Conservation (phyloP, 2,113 vertebrate species). For the Promerops cafer region DNA sequence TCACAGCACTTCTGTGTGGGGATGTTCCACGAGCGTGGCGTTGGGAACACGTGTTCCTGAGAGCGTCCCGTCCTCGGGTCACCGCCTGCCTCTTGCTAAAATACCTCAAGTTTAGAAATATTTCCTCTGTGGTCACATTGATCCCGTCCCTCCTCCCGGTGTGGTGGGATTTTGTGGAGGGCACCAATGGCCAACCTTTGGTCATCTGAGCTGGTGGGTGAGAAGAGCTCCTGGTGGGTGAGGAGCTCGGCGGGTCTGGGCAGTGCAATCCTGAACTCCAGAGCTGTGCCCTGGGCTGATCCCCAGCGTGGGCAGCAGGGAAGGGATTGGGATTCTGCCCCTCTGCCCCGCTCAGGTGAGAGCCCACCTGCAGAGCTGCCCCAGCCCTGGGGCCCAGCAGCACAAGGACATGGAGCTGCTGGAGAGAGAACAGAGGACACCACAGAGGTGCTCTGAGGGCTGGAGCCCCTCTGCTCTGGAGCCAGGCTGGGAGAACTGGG, state of each 20-base stretch:
- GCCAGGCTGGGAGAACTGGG: background rate
- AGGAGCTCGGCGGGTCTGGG: accelerated
- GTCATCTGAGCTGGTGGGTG: background rate
- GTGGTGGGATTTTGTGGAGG: background rate
- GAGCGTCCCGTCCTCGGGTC: background rate
- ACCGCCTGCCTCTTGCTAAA: background rate
- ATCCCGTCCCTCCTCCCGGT: accelerated
- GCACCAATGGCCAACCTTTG: background rate
- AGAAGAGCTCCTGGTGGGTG: background rate
- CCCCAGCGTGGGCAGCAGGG: background rate
- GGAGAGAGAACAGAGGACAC: background rate
- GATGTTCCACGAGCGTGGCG: accelerated
- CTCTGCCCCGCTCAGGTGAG: background rate
- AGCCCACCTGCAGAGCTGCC: background rate
- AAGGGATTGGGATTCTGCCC: background rate
- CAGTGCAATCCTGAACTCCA: background rate
- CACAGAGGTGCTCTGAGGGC: no score
- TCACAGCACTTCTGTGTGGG: background rate
- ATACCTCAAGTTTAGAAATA: background rate
- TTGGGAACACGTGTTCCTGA: accelerated
- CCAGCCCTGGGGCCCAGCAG: background rate
- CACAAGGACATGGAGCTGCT: accelerated
- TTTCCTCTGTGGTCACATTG: accelerated
- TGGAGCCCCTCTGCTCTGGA: background rate
- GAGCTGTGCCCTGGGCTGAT: background rate